These are phyloP conservation scores for Herpetotheres cachinnans DNA, from an alignment of 2,113 vertebrate genomes.

Conservation along the genomic window DNA sequence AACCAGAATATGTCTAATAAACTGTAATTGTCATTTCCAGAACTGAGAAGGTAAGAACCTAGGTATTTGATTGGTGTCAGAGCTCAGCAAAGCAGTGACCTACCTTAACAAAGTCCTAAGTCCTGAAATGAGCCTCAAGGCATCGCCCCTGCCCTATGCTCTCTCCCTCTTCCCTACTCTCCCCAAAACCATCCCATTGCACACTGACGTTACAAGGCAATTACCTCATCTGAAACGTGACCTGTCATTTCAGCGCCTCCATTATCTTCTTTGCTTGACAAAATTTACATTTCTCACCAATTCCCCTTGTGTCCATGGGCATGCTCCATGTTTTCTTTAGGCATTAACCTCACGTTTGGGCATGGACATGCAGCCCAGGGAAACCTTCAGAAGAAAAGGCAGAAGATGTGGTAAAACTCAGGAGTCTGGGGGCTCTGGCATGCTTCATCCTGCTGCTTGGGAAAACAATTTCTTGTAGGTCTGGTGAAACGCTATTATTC, in stretches of 20 bases:
- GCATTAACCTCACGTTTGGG: background rate
- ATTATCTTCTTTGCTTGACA: background rate
- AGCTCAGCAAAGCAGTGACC: background rate
- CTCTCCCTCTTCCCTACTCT: background rate
- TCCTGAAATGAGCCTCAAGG: background rate
- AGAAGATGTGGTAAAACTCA: background rate
- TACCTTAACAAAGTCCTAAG: background rate
- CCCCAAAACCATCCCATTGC: background rate
- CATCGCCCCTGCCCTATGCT: background rate
- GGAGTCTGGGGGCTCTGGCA: background rate
- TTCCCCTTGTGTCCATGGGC: background rate
- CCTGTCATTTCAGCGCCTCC: background rate
- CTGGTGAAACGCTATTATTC: background rate
- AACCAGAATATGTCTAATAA: background rate
- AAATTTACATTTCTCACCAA: background rate
- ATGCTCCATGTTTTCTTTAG: background rate
- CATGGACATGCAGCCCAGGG: background rate
- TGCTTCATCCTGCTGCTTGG: background rate
- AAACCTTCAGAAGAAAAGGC: background rate
- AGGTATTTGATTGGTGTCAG: background rate
- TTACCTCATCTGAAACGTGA: background rate
- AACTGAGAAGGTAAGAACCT: background rate
- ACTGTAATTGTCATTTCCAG: background rate
- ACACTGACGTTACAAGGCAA: background rate
- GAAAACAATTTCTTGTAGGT: background rate